Percentiles rank a stretch among this genome's conserved stretches.
Evolutionary conservation across 2,888 invertebrate species (phyloP).

Genomic region (Ochropleura plecta): DNA sequence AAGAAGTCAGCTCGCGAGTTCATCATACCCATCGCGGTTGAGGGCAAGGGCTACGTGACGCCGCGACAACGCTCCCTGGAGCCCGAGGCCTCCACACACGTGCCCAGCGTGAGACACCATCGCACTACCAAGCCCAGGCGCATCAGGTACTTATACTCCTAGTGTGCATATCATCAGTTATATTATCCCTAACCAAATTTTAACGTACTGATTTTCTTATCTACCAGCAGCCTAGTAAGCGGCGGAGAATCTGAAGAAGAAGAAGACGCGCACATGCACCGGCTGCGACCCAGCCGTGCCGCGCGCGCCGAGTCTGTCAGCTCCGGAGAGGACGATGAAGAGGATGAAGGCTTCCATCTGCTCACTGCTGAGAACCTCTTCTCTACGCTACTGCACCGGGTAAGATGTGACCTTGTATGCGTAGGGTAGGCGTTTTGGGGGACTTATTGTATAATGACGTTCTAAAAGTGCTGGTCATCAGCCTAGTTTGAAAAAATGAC

Average conservation of each 20-base stretch:
- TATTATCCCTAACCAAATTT: background rate
- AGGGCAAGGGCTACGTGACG: constrained; percentile 96
- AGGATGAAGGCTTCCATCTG: constrained; percentile 97
- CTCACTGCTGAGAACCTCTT: constrained; percentile 97
- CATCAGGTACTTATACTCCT: constrained; percentile 90
- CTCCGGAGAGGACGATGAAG: constrained; percentile 96
- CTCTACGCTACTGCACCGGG: constrained; percentile 95
- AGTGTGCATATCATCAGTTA: background rate
- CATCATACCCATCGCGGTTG: constrained; percentile 98
- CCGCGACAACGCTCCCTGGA: constrained; percentile 94
- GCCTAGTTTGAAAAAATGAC: no score
- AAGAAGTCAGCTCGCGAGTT: constrained; percentile 97
- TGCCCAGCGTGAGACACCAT: constrained; percentile 75
- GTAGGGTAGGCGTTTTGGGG: no score
- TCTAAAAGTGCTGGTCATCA: no score
- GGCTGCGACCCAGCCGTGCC: constrained; percentile 92
- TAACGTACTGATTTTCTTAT: background rate
- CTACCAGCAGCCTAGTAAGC: constrained; percentile 91
- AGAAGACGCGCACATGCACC: constrained; percentile 92
- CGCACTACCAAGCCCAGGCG: constrained; percentile 88
- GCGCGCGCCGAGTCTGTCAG: constrained; percentile 96
- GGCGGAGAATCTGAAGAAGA: constrained; percentile 94
- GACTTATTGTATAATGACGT: no score
- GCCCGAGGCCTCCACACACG: constrained; percentile 91
- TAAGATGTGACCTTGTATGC: constrained; percentile 71